Evolutionary conservation across 2,888 invertebrate genomes (phyloP).

Genomic region (Phlogophora meticulosa): DNA sequence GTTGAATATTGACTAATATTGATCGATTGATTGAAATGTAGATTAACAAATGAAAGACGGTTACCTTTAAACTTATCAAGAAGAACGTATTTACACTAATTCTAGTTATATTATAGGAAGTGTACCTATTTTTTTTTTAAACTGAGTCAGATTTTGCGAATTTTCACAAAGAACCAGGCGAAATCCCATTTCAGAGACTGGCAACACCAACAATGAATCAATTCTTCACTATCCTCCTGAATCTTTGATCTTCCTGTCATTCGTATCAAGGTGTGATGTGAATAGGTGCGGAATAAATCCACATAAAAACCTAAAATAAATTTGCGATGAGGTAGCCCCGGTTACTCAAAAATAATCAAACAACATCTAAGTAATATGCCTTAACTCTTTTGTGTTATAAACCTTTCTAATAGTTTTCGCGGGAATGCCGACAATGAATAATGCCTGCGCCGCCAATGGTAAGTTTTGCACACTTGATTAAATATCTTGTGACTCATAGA

Average conservation of each 20-base stretch:
- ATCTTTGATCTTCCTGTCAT: conserved; percentile 38
- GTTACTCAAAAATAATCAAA: conserved; percentile 71
- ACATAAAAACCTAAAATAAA: conserved; percentile 70
- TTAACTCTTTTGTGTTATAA: conserved; percentile 83
- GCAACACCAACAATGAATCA: conserved; percentile 15
- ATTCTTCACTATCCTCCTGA: conserved; percentile 11
- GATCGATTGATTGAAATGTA: no score
- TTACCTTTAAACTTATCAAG: no score
- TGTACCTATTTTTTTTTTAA: no score
- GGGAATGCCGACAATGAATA: conserved; percentile 89
- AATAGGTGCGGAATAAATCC: conserved; percentile 67
- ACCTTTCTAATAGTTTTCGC: conserved; percentile 76
- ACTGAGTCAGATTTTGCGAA: no score
- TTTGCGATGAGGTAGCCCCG: conserved; percentile 88
- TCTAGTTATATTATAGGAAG: no score
- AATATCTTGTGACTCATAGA: conserved; percentile 74
- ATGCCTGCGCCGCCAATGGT: conserved; percentile 86
- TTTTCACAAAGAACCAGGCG: no score
- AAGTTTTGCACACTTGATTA: conserved; percentile 79
- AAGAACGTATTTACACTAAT: no score
- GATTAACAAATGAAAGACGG: no score
- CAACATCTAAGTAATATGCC: conserved; percentile 87
- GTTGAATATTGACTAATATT: no score
- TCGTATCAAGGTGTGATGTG: conserved; percentile 81
- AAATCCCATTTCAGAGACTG: no score